Conservation (phyloP, 2,797 vertebrate species). For the Paratrypauchen microcephalus region DNA sequence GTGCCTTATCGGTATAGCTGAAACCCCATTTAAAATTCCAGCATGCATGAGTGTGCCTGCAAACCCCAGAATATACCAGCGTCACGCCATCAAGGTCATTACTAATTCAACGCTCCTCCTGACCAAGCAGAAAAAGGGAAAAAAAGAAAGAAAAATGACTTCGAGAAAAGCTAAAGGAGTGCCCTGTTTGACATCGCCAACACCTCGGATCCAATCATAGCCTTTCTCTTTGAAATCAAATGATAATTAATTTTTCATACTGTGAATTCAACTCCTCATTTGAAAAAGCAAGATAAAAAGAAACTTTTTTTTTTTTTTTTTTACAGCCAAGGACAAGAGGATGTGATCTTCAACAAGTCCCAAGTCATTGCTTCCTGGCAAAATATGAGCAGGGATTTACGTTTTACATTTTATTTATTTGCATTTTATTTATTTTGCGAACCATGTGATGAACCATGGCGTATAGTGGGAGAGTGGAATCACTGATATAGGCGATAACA, state of each 20-base stretch:
- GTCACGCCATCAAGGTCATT: conserved; percentile 74
- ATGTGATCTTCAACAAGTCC: conserved; percentile 48
- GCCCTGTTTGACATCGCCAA: conserved; percentile 69
- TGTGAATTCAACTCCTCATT: conserved; percentile 90
- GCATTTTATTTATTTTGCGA: too few relatives aligned
- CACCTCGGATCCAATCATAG: conserved; percentile 68
- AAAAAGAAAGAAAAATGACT: conserved; percentile 47
- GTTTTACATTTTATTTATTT: too few relatives aligned
- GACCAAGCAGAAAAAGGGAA: conserved; percentile 51
- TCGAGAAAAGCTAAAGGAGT: conserved; percentile 31
- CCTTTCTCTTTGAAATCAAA: conserved; percentile 86
- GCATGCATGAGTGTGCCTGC: conserved; percentile 12
- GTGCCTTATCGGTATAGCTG: conserved; percentile 31
- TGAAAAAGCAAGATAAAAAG: conserved; percentile 89
- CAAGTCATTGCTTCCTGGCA: conserved; percentile 54
- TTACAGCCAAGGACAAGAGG: conserved; percentile 58
- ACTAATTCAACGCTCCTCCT: conserved; percentile 81
- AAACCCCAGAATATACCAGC: conserved; percentile 44
- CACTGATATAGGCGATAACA: too few relatives aligned
- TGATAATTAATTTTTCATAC: conserved; percentile 88
- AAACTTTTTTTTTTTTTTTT: too few relatives aligned
- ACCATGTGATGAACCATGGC: too few relatives aligned
- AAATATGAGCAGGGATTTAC: conserved; percentile 3
- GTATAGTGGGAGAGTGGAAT: too few relatives aligned
- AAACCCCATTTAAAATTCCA: conserved; percentile 43